Evolutionary conservation across 1,140 invertebrate species (phyloP).

Genomic region (Watersipora subatra): DNA sequence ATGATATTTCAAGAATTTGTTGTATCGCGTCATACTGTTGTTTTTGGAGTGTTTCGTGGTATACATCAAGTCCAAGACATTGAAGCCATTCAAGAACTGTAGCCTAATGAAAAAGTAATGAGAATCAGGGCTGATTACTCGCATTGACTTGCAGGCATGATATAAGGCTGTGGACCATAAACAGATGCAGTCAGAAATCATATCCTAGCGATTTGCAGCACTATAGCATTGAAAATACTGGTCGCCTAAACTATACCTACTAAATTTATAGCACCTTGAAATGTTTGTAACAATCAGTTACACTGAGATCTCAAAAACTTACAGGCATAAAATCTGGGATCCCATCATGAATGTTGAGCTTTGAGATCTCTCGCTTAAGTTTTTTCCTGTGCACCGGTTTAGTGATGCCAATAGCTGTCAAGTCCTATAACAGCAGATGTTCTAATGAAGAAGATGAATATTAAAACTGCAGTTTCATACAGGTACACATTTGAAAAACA

Average conservation of each 20-base stretch:
- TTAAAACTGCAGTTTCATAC: no score
- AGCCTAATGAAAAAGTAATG: conserved; percentile 7
- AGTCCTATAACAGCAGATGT: conserved; percentile 48
- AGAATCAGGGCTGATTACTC: conserved; percentile 4
- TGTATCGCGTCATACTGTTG: conserved; percentile 89
- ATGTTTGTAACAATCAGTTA: no score
- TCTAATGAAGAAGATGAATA: neutral
- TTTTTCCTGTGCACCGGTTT: conserved; percentile 92
- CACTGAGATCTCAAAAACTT: no score
- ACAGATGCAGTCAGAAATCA: no score
- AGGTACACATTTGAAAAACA: no score
- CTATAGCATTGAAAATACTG: neutral
- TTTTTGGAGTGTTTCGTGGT: conserved; percentile 66
- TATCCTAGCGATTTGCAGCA: no score
- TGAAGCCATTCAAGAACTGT: conserved; percentile 77
- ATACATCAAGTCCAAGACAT: conserved; percentile 76
- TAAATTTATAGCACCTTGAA: no score
- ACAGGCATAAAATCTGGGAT: conserved; percentile 39
- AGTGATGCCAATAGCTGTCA: conserved; percentile 73
- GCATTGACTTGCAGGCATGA: no score
- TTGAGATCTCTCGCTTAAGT: conserved; percentile 87
- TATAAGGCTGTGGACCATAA: no score
- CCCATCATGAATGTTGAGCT: conserved; percentile 78
- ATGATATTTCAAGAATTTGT: conserved; percentile 69
- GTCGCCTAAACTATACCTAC: no score